phyloP scores from a whole-genome alignment of 1,140 invertebrate genomes.

The Lysiphlebus fabarum region DNA sequence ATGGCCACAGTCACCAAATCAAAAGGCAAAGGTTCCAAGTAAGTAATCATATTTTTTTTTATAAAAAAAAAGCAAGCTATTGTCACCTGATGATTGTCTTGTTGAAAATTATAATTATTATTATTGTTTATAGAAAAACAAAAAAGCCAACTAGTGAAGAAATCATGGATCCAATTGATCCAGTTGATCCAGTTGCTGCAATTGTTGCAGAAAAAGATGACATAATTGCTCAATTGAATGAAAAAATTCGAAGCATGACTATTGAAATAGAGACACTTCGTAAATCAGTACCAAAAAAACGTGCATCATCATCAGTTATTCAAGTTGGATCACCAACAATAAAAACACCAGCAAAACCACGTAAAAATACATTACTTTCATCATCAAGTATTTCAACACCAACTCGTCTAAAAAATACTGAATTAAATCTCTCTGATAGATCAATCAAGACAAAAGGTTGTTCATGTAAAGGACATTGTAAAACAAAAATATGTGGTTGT shows the following conservation, averaged over 20 bases:
- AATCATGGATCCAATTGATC: no score
- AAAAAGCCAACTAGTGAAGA: not conserved
- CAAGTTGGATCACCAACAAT: not conserved
- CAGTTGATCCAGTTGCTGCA: not conserved
- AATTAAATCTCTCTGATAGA: not conserved
- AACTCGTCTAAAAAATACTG: not conserved
- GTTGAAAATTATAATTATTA: no score
- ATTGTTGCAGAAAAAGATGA: not conserved
- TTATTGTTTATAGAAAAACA: not conserved
- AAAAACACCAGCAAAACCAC: not conserved
- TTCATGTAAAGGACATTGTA: conserved; percentile 33
- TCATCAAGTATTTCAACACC: not conserved
- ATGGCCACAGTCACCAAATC: no score
- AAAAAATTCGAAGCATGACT: conserved; percentile 26
- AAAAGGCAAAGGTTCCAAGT: no score
- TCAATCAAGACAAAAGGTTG: conserved; percentile 25
- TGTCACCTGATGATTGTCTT: no score
- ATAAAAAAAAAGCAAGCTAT: no score
- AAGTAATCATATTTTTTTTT: no score
- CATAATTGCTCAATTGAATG: conserved; percentile 25
- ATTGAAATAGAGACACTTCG: conserved; percentile 26
- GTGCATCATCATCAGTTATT: not conserved
- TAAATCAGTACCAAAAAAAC: conserved; percentile 3
- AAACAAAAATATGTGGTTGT: conserved; percentile 34
- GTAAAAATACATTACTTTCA: no score